Evolutionary conservation across 2,888 invertebrate genomes (phyloP), one percentile per base, ranked within the genome.

Genomic region (Volucella bombylans): DNA sequence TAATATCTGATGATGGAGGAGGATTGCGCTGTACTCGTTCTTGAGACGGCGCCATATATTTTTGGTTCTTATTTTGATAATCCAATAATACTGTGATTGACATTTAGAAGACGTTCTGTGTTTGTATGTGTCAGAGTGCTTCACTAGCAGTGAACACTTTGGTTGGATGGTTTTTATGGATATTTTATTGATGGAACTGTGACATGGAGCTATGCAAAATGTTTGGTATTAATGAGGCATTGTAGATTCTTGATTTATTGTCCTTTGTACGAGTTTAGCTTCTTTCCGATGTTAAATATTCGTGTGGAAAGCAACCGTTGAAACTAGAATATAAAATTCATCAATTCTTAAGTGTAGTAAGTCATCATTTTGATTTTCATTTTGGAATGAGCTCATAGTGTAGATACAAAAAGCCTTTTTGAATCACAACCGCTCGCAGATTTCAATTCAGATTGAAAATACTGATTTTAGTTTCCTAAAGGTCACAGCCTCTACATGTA

Each of bases 41-140:
- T 69, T 12, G 65, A 80, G 80, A 81, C 69, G 74, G 85, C 85
- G 85, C 85, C 85, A 81, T 15, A 67, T 59, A 68, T 81, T 85
- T 77, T 72, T 85, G 76, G 62, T 72, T 74, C 74, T 76, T 71
- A 82, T 67, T 85, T 85, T 85, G 80, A 80, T 85, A 62, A 55
- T 59, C 69, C 38, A 67, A 39, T 47, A 47, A 68, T 31, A 31
- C 62, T 73, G 55, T 76, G 83, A 85, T 73, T 85, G 85, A 81
- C 85, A 81, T 77, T 72, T 67, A 55, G 49, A 41, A 61, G 74
- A 18, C 49, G 15, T 23, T 11, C 6, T 49, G 47, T 38, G 41
- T n/a, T n/a, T 54, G 55, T 73, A 23, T 41, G 43, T 14, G 14
- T 15, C 18, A 43, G 18, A 39, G 67, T 71, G 76, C 59, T 45